phyloP scores from a whole-genome alignment of 2,113 vertebrate genomes.

The Orthonyx spaldingii region DNA sequence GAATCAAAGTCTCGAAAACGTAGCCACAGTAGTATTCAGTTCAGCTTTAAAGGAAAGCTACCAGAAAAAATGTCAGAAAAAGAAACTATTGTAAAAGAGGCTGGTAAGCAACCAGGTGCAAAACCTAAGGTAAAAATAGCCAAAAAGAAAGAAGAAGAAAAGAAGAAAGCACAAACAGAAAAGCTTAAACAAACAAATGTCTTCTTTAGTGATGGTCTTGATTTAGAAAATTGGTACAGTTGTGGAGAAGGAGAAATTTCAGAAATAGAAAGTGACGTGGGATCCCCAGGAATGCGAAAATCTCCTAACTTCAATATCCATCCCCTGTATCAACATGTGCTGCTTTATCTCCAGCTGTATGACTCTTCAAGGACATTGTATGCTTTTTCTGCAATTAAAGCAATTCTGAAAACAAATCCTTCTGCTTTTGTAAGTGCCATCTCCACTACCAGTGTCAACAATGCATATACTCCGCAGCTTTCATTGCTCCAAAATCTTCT shows the following conservation, averaged over 20 bases:
- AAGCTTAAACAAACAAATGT: conserved; percentile 85
- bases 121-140: conserved; percentile 93
- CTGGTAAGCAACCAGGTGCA: conserved; percentile 83
- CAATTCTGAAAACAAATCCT: conserved; percentile 90
- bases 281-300: conserved; percentile 83
- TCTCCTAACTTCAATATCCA: conserved; percentile 90
- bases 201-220: conserved; percentile 95
- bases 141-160: conserved; percentile 90
- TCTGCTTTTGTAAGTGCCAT: conserved; percentile 93
- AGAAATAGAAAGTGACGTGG: conserved; percentile 94
- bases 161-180: conserved; percentile 83
- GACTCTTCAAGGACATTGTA: conserved; percentile 95
- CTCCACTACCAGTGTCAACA: conserved; percentile 96
- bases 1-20: conserved; percentile 83
- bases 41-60: conserved; percentile 90
- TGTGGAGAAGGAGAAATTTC: conserved; percentile 98
- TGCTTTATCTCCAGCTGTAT: conserved; percentile 96
- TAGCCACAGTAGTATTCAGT: conserved; percentile 94
- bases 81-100: conserved; percentile 79
- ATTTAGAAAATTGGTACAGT: conserved; percentile 98
- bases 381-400: conserved; percentile 89
- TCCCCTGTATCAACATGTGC: conserved; percentile 93
- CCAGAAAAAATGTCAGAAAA: conserved; percentile 88
- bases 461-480: conserved; percentile 93
- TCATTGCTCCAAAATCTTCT: conserved; percentile 95